A percentile compares a stretch with the other conserved stretches of the same genome.
These are phyloP conservation scores for Zaprionus capensis DNA, from an alignment of 1,140 invertebrate genomes.

Conservation along the genomic window DNA sequence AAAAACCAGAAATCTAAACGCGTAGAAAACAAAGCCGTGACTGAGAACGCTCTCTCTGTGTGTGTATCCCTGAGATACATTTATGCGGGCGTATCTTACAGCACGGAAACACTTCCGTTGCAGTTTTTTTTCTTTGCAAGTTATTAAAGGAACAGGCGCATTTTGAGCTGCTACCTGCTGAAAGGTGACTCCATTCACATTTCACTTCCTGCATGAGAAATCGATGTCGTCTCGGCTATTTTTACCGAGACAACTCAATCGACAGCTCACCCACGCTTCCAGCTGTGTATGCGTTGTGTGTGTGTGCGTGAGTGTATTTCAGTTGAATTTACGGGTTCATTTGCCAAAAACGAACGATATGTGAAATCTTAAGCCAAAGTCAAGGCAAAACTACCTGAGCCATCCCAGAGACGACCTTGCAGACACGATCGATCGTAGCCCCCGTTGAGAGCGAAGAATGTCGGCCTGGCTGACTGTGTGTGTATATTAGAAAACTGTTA, in stretches of 20 bases:
- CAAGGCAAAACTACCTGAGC: constrained; percentile 73
- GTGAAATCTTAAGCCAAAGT: constrained; percentile 60
- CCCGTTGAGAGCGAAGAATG: not conserved
- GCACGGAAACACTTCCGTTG: constrained; percentile 48
- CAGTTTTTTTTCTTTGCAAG: constrained; percentile 5
- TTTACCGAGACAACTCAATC: constrained; percentile 62
- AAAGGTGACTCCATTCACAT: constrained; percentile 47
- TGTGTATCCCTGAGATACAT: constrained; percentile 30
- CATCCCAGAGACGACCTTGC: constrained; percentile 36
- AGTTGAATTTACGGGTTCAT: constrained; percentile 52
- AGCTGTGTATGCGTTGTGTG: not conserved
- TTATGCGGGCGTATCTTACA: constrained; percentile 2
- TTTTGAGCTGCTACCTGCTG: constrained; percentile 20
- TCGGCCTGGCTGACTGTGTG: not conserved
- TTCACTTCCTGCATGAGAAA: constrained; percentile 64
- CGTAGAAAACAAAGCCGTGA: constrained; percentile 21
- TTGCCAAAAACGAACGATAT: constrained; percentile 30
- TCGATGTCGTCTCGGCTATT: constrained; percentile 48
- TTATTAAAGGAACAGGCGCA: constrained; percentile 17
- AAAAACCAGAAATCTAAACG: constrained; percentile 28
- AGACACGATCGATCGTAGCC: not conserved
- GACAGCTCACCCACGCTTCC: constrained; percentile 27
- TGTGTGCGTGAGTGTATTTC: constrained; percentile 28
- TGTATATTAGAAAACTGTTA: constrained; percentile 17
- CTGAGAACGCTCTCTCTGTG: not conserved